Percentiles rank a stretch among this genome's conserved stretches.
These are phyloP conservation scores for Pteromalus puparum DNA, from an alignment of 1,140 invertebrate species.

Conservation along the genomic window DNA sequence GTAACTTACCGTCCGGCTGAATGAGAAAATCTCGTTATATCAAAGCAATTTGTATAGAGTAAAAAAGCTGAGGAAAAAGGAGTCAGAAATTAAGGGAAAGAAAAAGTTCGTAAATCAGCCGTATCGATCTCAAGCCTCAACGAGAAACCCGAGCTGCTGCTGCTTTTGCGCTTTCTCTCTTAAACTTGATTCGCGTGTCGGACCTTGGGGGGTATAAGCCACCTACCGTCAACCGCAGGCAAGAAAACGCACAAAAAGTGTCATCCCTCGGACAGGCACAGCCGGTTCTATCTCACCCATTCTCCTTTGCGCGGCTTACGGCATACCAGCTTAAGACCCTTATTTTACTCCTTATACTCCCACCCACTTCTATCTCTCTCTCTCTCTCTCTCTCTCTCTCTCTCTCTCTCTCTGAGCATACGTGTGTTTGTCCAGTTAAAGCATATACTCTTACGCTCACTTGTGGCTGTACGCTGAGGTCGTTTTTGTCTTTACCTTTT, in stretches of 20 bases:
- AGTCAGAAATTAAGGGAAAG: constrained; percentile 23
- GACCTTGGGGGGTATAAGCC: too few species aligned
- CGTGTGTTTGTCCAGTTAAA: background rate
- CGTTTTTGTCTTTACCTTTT: background rate
- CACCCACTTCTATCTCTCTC: too few species aligned
- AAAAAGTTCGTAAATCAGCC: constrained; percentile 63
- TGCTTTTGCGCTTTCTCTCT: background rate
- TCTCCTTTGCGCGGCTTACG: background rate
- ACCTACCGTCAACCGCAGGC: background rate
- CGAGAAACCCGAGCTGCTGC: background rate
- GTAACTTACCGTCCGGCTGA: background rate
- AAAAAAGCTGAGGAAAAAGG: background rate
- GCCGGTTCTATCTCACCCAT: background rate
- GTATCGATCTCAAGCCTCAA: constrained; percentile 59
- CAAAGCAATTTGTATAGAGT: constrained; percentile 25
- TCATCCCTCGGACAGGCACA: constrained; percentile 21
- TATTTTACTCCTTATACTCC: constrained; percentile 16
- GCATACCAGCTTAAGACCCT: background rate
- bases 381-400: too few species aligned
- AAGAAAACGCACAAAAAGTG: constrained; percentile 19
- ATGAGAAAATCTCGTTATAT: constrained; percentile 29
- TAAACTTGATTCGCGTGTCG: background rate
- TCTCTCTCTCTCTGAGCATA: background rate
- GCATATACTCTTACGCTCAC: background rate
- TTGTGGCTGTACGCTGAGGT: too few species aligned